phyloP scores from a whole-genome alignment of 2,797 vertebrate genomes.

The Caiman crocodilus region DNA sequence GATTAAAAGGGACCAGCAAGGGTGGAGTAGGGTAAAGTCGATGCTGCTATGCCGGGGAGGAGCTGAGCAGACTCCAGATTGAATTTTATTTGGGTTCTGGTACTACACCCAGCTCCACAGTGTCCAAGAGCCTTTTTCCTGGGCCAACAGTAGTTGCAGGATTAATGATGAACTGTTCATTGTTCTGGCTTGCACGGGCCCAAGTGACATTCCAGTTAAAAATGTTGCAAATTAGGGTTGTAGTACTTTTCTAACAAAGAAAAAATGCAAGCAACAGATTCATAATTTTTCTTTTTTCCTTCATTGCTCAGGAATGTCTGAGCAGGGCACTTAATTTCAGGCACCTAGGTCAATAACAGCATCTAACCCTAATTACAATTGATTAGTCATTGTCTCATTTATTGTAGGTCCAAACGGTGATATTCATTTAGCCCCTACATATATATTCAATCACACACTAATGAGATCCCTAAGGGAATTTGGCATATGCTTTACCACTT shows the following conservation, averaged over 20 bases:
- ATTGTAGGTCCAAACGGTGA: slow-evolving; percentile 77
- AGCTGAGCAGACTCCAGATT: slow-evolving; percentile 48
- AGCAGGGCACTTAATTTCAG: slow-evolving; percentile 73
- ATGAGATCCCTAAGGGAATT: slow-evolving; percentile 84
- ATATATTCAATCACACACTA: slow-evolving; percentile 82
- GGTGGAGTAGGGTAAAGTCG: slow-evolving; percentile 63
- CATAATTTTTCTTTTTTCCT: slow-evolving; percentile 68
- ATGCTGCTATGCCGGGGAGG: slow-evolving; percentile 69
- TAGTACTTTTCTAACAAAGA: slow-evolving; percentile 30
- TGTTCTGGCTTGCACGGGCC: slow-evolving; percentile 48
- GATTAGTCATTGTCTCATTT: slow-evolving; percentile 85
- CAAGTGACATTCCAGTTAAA: slow-evolving; percentile 50
- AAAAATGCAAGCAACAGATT: slow-evolving; percentile 27
- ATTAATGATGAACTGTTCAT: slow-evolving; percentile 43
- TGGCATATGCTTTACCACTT: slow-evolving; percentile 81
- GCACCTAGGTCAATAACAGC: slow-evolving; percentile 79
- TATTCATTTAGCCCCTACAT: slow-evolving; percentile 83
- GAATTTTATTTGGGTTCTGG: slow-evolving; percentile 31
- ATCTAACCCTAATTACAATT: slow-evolving; percentile 84
- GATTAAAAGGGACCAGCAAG: slow-evolving; percentile 52
- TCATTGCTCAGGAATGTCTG: slow-evolving; percentile 67
- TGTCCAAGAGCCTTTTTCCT: slow-evolving; percentile 45
- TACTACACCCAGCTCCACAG: slow-evolving; percentile 62
- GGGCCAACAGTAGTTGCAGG: neutral
- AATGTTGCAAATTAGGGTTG: slow-evolving; percentile 46